Evolutionary conservation across 2,888 invertebrate genomes (phyloP).

Genomic region (Ypsolopha sequella): DNA sequence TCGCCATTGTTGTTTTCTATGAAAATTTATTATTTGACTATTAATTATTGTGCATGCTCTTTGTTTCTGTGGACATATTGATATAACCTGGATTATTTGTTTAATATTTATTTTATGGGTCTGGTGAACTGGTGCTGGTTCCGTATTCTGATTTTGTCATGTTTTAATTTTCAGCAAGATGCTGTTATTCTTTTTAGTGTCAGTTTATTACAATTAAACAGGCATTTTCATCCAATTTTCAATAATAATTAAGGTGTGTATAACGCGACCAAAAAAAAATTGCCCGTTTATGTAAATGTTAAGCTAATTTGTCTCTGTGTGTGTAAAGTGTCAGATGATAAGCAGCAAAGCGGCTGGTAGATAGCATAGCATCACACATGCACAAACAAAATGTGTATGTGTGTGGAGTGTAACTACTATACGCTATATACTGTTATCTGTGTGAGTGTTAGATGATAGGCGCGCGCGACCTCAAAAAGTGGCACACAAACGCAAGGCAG

Average conservation of each 20-base stretch:
- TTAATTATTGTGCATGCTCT: background rate
- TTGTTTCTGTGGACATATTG: background rate
- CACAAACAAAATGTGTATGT: background rate
- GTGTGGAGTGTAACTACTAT: background rate
- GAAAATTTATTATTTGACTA: no score
- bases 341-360: background rate
- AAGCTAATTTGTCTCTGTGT: background rate
- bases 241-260: conserved; percentile 8
- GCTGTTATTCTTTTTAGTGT: background rate
- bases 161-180: no score
- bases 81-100: background rate
- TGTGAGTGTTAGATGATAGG: conserved; percentile 37
- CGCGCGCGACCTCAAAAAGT: conserved; percentile 58
- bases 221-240: background rate
- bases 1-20: no score
- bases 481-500: conserved; percentile 35
- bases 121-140: background rate
- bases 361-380: background rate
- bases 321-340: background rate
- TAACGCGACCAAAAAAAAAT: conserved; percentile 31
- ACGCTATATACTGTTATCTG: conserved; percentile 40
- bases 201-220: background rate
- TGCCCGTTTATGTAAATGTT: background rate
- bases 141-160: background rate
- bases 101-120: background rate